Conservation (phyloP, 2,888 invertebrate genomes). For the Micoletzkya japonica region DNA sequence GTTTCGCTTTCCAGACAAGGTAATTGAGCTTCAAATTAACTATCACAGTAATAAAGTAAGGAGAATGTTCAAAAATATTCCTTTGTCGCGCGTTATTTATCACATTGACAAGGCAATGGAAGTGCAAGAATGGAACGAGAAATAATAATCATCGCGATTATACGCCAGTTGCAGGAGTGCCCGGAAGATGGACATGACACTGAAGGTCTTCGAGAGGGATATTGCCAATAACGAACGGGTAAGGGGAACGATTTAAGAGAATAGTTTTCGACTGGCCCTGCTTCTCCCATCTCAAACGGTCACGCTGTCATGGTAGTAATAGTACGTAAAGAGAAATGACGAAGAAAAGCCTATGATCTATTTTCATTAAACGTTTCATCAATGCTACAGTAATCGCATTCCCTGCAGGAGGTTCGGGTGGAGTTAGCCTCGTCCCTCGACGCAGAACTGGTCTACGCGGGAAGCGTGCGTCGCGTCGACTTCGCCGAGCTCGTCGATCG, state of each 20-base stretch:
- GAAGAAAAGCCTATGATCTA: too few relatives aligned
- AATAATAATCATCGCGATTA: not conserved
- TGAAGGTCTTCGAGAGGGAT: constrained; percentile 21
- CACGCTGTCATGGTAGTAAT: too few relatives aligned
- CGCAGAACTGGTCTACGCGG: constrained; percentile 18
- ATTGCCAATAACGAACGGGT: constrained; percentile 13
- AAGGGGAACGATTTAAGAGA: not conserved
- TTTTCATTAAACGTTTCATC: too few relatives aligned
- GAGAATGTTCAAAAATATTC: too few relatives aligned
- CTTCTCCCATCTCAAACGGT: too few relatives aligned
- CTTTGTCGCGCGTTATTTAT: not conserved
- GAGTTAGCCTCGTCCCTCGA: constrained; percentile 5
- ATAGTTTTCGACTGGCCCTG: too few relatives aligned
- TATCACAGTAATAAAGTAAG: too few relatives aligned
- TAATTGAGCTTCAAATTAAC: too few relatives aligned
- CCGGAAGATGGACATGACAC: not conserved
- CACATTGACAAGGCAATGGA: not conserved
- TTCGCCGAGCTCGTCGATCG: not conserved
- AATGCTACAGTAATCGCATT: not conserved
- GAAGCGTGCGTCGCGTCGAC: constrained; percentile 1
- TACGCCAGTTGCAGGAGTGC: not conserved
- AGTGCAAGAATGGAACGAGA: not conserved
- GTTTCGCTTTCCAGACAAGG: too few relatives aligned
- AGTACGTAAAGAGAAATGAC: too few relatives aligned
- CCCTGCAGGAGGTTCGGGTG: constrained; percentile 7